Evolutionary conservation across 2,888 invertebrate species (phyloP).

Genomic region (Orthonychiurus folsomi): DNA sequence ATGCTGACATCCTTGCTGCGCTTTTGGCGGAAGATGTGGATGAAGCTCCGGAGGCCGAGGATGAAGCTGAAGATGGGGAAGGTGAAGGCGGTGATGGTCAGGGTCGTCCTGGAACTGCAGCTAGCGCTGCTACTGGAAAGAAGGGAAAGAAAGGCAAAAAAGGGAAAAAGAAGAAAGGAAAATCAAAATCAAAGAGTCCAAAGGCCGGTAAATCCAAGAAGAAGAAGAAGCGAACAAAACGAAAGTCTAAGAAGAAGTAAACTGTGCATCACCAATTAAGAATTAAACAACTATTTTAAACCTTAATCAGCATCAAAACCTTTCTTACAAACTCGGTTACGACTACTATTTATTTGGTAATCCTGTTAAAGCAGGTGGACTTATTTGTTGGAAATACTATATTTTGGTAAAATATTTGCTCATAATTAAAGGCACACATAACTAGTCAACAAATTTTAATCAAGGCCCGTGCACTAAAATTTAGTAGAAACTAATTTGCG

Average conservation of each 20-base stretch:
- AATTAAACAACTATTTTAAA: no score
- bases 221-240: conserved; percentile 2
- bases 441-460: no score
- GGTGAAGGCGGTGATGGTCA: background rate
- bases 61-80: background rate
- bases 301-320: no score
- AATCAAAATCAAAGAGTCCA: background rate
- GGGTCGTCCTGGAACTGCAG: background rate
- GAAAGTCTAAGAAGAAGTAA: background rate
- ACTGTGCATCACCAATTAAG: no score
- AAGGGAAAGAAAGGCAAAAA: conserved; percentile 7
- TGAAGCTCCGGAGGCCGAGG: background rate
- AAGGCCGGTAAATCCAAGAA: conserved; percentile 9
- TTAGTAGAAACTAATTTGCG: no score
- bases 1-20: background rate
- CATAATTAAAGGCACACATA: no score
- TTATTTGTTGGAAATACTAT: no score
- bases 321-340: no score
- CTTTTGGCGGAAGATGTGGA: background rate
- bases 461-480: no score
- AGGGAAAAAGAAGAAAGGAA: background rate
- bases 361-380: no score
- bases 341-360: no score
- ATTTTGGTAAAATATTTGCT: no score
- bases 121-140: background rate